Base-by-base conservation (phyloP, 2,888 invertebrate species). In the Argynnis bischoffii region DNA sequence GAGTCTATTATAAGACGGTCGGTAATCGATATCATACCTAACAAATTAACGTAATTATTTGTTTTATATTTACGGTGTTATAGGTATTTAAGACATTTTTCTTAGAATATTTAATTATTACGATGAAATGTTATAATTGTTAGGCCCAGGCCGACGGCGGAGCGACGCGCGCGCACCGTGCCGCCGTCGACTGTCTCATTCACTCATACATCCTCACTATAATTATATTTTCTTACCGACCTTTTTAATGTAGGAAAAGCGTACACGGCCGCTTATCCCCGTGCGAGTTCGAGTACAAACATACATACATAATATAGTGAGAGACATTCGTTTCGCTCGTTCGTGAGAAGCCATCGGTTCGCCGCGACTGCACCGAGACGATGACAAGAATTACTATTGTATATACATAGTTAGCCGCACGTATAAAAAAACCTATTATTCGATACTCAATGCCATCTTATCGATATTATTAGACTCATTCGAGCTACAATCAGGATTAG, bases 31-130 rank as follows among this genome's bases (percentile, higher is more conserved):
- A 91, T 92, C 92, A 92, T 92, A 92, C 92, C 92, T 90, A 90
- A 92, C 91, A 91, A 92, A 90, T 88, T 91, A 91, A 92, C 91
- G 88, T 92, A 90, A 92, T 89, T 88, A 90, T 92, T 92, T 90
- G 91, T 92, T 92, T 92, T 92, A 91, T 91, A 92, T 90, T 92
- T 92, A 92, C 91, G 92, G 92, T 92, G 91, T 92, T 92, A 90
- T 92, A 92, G 92, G 89, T 89, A 89, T 87, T 90, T 92, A 92
- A 92, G 92, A 91, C 92, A 91, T 92, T 92, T 91, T 92, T 92
- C 92, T 91, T 92, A 92, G 91, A 89, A 88, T 92, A 90, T 92
- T 92, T 91, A 92, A 92, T 92, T 89, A 89, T 88, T 89, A 90
- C 89, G 90, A 90, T 87, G 89, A 87, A 88, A 90, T 89, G 88